These are phyloP conservation scores for Trichomycterus rosablanca DNA, from an alignment of 2,113 vertebrate genomes.

Conservation along the genomic window DNA sequence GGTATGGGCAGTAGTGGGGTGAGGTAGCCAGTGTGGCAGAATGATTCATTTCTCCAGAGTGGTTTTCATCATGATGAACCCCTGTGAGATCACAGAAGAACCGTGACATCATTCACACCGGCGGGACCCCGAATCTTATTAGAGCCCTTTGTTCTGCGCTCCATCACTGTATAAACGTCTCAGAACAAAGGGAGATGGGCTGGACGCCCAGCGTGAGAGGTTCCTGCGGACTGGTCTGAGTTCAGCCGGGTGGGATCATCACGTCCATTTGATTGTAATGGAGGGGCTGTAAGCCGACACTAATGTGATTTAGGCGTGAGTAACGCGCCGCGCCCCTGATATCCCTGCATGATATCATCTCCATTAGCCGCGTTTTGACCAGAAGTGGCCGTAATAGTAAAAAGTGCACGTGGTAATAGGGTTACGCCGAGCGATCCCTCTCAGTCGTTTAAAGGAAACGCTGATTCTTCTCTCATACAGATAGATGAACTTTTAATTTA, in stretches of 20 bases:
- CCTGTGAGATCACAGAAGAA: conserved; percentile 29
- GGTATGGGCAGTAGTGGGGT: conserved; percentile 1
- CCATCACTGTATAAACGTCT: no score
- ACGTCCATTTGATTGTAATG: no score
- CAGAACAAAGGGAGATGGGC: neutral
- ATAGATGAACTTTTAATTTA: conserved; percentile 9
- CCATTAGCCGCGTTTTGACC: conserved; percentile 11
- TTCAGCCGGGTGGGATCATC: no score
- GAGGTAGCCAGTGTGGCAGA: conserved; percentile 14
- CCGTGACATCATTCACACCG: conserved; percentile 33
- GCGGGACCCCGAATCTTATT: conserved; percentile 8
- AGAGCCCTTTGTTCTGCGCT: conserved; percentile 7
- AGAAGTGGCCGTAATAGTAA: neutral
- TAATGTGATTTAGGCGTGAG: conserved; percentile 18
- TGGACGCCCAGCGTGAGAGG: no score
- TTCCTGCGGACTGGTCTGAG: no score
- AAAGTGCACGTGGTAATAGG: neutral
- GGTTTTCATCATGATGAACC: conserved; percentile 25
- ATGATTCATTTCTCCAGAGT: conserved; percentile 41
- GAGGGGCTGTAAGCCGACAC: conserved; percentile 20
- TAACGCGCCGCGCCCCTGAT: no score
- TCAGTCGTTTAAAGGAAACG: conserved; percentile 9
- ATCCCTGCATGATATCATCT: conserved; percentile 27
- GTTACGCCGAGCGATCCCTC: neutral
- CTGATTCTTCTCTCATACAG: neutral